phyloP scores from a whole-genome alignment of 64 coral and sea anemone genomes.

The Montipora capricornis region DNA sequence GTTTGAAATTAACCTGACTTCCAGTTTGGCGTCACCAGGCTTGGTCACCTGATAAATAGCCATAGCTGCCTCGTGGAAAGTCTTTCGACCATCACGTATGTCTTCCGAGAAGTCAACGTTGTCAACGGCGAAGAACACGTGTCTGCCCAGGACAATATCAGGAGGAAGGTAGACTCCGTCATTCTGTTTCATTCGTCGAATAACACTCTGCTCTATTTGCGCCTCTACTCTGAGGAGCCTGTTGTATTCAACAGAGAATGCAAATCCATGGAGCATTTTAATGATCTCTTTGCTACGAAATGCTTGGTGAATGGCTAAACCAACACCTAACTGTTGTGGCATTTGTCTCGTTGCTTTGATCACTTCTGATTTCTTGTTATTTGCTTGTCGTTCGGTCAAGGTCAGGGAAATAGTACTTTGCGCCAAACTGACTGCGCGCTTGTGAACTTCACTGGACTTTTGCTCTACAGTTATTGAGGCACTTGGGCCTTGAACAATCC shows the following conservation, averaged over 20 bases:
- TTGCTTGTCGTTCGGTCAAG: too few species aligned
- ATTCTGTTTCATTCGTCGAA: slow-evolving; percentile 26
- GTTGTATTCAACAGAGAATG: too few species aligned
- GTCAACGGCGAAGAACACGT: slow-evolving; percentile 61
- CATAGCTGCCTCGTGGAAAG: neutral
- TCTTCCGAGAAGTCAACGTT: slow-evolving; percentile 57
- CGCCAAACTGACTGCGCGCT: slow-evolving; percentile 34
- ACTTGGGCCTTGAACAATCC: slow-evolving; percentile 24
- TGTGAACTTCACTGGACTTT: too few species aligned
- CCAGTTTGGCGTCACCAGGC: slow-evolving; percentile 35
- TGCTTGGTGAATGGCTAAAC: too few species aligned
- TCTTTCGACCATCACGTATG: neutral
- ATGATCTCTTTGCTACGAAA: too few species aligned
- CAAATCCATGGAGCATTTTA: too few species aligned
- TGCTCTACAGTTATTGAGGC: neutral
- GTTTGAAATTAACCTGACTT: slow-evolving; percentile 23
- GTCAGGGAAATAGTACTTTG: slow-evolving; percentile 29
- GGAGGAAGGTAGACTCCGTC: slow-evolving; percentile 55
- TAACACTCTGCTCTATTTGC: slow-evolving; percentile 27
- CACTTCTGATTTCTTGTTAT: too few species aligned
- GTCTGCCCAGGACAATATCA: slow-evolving; percentile 60
- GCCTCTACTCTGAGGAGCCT: slow-evolving; percentile 23
- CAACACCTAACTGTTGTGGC: too few species aligned
- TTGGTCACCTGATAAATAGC: slow-evolving; percentile 58
- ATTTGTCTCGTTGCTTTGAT: too few species aligned